Conservation (phyloP, 2,113 vertebrate species). For the Psammodynastes pulverulentus region DNA sequence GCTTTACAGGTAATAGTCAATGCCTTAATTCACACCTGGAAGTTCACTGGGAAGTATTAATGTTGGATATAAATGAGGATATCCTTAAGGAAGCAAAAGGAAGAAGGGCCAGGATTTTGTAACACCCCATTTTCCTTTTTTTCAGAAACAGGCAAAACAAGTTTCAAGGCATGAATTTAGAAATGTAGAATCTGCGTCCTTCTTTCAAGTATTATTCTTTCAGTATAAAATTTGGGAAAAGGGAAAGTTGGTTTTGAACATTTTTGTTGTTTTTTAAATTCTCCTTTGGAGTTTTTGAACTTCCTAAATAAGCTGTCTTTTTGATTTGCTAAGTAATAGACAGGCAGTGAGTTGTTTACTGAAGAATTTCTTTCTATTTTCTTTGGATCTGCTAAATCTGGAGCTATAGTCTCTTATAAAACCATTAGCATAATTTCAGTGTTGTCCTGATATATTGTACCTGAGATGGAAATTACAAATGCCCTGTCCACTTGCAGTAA, state of each 20-base stretch:
- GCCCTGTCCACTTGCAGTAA: not conserved
- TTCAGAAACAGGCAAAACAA: not conserved
- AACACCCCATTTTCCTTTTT: not conserved
- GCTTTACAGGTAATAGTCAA: not conserved
- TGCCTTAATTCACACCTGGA: not conserved
- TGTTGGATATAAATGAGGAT: not conserved
- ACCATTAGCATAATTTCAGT: not conserved
- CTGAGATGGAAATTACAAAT: not conserved
- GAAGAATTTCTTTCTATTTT: not conserved
- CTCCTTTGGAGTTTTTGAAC: not conserved
- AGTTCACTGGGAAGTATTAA: not conserved
- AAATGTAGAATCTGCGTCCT: not conserved
- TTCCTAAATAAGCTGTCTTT: not conserved
- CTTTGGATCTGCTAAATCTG: not conserved
- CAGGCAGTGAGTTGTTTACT: not conserved
- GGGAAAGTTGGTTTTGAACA: not conserved
- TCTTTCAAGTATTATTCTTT: not conserved
- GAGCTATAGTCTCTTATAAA: not conserved
- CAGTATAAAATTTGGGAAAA: not conserved
- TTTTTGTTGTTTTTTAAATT: not conserved
- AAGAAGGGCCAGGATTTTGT: not conserved
- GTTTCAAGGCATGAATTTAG: not conserved
- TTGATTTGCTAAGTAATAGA: not conserved
- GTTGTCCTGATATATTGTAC: not conserved
- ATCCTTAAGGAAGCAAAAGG: not conserved